Evolutionary conservation across 1,140 invertebrate species (phyloP).

Genomic region (Bombus huntii): DNA sequence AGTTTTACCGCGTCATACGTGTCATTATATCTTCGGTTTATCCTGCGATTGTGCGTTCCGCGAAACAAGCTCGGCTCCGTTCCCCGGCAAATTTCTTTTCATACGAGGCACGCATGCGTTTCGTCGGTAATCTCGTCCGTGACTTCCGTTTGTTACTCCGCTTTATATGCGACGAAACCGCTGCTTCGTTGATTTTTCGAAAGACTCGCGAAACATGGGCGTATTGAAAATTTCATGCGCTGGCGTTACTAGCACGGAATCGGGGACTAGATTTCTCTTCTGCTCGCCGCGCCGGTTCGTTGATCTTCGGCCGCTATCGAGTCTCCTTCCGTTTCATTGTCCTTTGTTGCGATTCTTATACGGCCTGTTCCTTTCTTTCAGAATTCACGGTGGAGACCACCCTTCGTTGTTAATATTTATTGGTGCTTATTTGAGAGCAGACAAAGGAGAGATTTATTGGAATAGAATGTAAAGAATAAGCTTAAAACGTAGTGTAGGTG

Average conservation of each 20-base stretch:
- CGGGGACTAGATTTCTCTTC: background rate
- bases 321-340: slow-evolving; percentile 28
- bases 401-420: slow-evolving; percentile 30
- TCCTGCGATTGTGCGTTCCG: slow-evolving; percentile 34
- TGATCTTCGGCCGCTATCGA: slow-evolving; percentile 17
- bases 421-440: slow-evolving; percentile 12
- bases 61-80: background rate
- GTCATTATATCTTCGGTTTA: slow-evolving; percentile 48
- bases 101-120: slow-evolving; percentile 13
- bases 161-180: background rate
- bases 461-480: slow-evolving; percentile 1
- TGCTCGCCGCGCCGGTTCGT: slow-evolving; percentile 6
- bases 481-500: background rate
- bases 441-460: background rate
- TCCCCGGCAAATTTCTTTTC: slow-evolving; percentile 21
- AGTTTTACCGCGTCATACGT: slow-evolving; percentile 53
- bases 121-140: slow-evolving; percentile 10
- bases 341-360: background rate
- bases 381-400: background rate
- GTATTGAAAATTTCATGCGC: background rate
- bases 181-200: background rate
- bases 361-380: background rate
- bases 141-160: background rate
- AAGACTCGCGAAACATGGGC: background rate
- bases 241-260: background rate